These are phyloP conservation scores for Genyomyrus donnyi DNA, from an alignment of 2,113 vertebrate species.

Conservation along the genomic window DNA sequence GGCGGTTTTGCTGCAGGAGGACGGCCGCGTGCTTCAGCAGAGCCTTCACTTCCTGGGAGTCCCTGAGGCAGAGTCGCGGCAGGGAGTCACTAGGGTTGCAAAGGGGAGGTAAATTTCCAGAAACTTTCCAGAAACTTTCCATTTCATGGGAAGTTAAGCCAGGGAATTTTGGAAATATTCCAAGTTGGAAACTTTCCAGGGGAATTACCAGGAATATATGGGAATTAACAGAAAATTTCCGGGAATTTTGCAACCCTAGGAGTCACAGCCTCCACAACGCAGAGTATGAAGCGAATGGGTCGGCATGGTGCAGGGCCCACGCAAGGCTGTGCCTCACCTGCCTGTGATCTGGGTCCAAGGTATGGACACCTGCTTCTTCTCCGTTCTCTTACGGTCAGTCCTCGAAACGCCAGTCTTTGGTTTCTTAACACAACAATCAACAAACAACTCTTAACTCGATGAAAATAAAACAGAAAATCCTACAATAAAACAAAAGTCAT, in stretches of 20 bases:
- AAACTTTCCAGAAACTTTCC: no score
- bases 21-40: constrained; percentile 52
- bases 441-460: neutral
- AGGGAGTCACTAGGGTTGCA: constrained; percentile 5
- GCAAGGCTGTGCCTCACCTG: constrained; percentile 18
- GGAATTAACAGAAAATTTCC: no score
- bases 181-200: no score
- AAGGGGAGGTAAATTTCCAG: no score
- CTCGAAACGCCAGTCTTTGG: neutral
- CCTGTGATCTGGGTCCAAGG: constrained; percentile 21
- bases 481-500: neutral
- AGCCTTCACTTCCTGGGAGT: constrained; percentile 44
- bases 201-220: no score
- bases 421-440: constrained; percentile 17
- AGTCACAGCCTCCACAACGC: neutral
- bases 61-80: constrained; percentile 30
- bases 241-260: no score
- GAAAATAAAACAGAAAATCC: neutral
- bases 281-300: neutral
- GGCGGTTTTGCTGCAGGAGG: constrained; percentile 44
- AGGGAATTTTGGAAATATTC: no score
- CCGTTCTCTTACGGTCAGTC: constrained; percentile 24
- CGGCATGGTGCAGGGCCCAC: neutral
- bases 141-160: no score
- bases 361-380: constrained; percentile 17